Percentiles rank a stretch among this genome's conserved stretches.
phyloP scores from a whole-genome alignment of 2,113 vertebrate genomes.

The Aphyosemion australe region DNA sequence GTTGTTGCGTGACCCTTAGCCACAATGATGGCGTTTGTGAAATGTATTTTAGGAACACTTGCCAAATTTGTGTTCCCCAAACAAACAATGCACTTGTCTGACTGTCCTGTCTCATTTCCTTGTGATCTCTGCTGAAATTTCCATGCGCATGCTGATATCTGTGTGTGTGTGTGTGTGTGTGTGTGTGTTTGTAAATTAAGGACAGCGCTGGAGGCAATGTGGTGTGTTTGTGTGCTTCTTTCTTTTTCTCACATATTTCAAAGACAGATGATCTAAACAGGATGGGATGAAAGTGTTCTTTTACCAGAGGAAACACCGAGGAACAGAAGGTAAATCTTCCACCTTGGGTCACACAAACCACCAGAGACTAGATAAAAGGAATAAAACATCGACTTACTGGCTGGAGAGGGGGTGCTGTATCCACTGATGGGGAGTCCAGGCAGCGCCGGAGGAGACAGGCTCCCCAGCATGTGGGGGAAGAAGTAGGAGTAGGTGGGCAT shows the following conservation, averaged over 20 bases:
- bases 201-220: constrained; percentile 60
- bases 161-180: constrained; percentile 43
- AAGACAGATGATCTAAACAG: constrained; percentile 44
- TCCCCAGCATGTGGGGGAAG: constrained; percentile 93
- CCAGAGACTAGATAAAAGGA: constrained; percentile 26
- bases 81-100: constrained; percentile 57
- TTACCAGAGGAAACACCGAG: constrained; percentile 18
- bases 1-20: constrained; percentile 25
- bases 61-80: constrained; percentile 57
- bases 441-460: constrained; percentile 89
- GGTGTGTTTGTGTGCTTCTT: constrained; percentile 23
- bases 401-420: constrained; percentile 96
- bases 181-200: constrained; percentile 67
- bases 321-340: constrained; percentile 24
- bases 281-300: constrained; percentile 56
- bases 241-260: constrained; percentile 55
- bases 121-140: constrained; percentile 56
- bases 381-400: constrained; percentile 86
- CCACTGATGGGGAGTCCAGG: constrained; percentile 90
- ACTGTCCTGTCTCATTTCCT: constrained; percentile 54
- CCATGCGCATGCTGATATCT: constrained; percentile 31
- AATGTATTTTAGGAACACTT: constrained; percentile 48
- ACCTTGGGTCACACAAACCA: no score
- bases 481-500: constrained; percentile 96
- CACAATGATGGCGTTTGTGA: constrained; percentile 17